A percentile compares a stretch with the other conserved stretches of the same genome.
These are phyloP conservation scores for Psittacula derbiana DNA, from an alignment of 2,797 vertebrate species.

Conservation along the genomic window DNA sequence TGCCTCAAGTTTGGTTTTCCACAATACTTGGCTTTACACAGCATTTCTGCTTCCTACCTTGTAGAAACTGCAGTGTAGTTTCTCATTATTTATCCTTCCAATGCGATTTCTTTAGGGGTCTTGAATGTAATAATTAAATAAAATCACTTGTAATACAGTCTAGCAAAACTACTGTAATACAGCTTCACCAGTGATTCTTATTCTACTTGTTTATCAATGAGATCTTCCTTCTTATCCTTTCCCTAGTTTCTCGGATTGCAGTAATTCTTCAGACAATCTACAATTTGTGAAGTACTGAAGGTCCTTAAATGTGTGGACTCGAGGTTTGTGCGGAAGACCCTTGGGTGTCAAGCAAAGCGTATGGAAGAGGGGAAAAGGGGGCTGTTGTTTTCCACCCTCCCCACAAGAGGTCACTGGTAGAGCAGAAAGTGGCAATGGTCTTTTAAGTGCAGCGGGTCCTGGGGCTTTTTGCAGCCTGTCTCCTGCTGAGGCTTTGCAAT, in stretches of 20 bases:
- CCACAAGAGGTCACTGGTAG: conserved; percentile 7
- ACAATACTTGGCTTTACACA: not conserved
- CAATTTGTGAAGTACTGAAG: not conserved
- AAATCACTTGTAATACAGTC: not conserved
- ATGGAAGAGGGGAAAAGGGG: not conserved
- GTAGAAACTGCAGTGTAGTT: not conserved
- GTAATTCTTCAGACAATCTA: not conserved
- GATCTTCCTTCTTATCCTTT: not conserved
- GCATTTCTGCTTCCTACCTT: not conserved
- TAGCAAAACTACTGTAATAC: not conserved
- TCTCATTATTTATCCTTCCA: not conserved
- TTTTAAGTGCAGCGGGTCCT: accelerated
- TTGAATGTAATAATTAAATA: not conserved
- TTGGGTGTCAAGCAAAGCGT: not conserved
- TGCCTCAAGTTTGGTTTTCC: not conserved
- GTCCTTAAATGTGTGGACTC: not conserved
- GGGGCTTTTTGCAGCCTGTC: not conserved
- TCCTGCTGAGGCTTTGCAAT: not conserved
- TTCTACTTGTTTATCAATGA: not conserved
- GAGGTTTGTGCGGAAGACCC: accelerated
- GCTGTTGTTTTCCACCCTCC: not conserved
- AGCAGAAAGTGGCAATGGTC: not conserved
- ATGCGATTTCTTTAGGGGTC: not conserved
- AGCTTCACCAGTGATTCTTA: not conserved
- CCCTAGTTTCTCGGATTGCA: not conserved